A percentile compares a stretch with the other conserved stretches of the same genome.
These are phyloP conservation scores for Paradoxurus hermaphroditus DNA, from an alignment of 2,113 vertebrate species.

Conservation along the genomic window DNA sequence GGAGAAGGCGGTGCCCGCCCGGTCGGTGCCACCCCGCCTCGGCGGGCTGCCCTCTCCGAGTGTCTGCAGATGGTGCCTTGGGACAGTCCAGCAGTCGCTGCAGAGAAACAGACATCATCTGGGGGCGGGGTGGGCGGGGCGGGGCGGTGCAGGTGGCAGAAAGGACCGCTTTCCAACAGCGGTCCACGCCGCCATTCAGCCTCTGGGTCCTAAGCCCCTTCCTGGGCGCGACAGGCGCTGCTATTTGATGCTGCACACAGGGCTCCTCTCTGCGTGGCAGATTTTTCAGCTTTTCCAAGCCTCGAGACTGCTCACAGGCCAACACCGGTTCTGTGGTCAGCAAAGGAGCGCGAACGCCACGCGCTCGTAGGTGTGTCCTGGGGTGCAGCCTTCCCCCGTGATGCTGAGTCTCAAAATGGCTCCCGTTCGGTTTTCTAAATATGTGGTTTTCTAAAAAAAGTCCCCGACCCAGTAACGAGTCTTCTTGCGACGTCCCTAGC, in stretches of 20 bases:
- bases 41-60: not conserved
- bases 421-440: not conserved
- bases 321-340: not conserved
- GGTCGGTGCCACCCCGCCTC: not conserved
- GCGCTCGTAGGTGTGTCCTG: not conserved
- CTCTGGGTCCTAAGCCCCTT: not conserved
- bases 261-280: not conserved
- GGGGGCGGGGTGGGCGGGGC: not conserved
- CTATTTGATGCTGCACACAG: not conserved
- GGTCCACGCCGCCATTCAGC: not conserved
- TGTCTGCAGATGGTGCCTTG: not conserved
- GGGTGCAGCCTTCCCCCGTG: fast-evolving
- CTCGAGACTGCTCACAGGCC: not conserved
- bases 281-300: constrained; percentile 21
- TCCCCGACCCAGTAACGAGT: fast-evolving
- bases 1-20: not conserved
- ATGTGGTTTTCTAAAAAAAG: not conserved
- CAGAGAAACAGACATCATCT: not conserved
- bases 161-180: not conserved
- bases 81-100: not conserved
- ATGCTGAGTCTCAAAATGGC: fast-evolving
- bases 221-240: not conserved
- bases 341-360: fast-evolving
- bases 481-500: too few relatives aligned
- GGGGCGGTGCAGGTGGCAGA: not conserved